Conservation (phyloP, 2,888 invertebrate species). For the Fragum whitleyi region DNA sequence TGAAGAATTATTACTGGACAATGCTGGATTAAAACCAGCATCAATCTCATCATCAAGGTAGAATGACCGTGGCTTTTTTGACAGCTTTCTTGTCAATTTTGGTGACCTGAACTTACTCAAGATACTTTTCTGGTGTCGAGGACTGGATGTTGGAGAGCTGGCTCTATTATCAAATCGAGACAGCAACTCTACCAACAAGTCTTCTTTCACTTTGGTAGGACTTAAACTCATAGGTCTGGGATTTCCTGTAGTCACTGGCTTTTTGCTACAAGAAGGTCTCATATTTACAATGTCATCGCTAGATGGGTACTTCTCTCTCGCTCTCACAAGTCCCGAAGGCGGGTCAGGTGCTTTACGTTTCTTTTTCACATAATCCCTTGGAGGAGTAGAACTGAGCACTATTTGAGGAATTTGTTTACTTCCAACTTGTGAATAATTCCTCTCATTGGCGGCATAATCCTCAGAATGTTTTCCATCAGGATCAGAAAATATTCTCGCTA, state of each 20-base stretch:
- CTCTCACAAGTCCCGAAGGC: slow-evolving; percentile 24
- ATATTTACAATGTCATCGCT: slow-evolving; percentile 59
- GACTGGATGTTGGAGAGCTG: slow-evolving; percentile 41
- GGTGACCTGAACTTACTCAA: slow-evolving; percentile 60
- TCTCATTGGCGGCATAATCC: background rate
- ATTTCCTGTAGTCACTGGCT: slow-evolving; percentile 1
- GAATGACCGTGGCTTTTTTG: slow-evolving; percentile 23
- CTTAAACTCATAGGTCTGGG: slow-evolving; percentile 49
- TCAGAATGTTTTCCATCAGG: background rate
- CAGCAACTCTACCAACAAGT: slow-evolving; percentile 53
- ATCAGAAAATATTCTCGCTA: slow-evolving; percentile 49
- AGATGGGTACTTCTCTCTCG: slow-evolving; percentile 58
- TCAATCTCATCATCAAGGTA: slow-evolving; percentile 48
- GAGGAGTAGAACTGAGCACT: slow-evolving; percentile 28
- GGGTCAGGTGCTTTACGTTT: slow-evolving; percentile 61
- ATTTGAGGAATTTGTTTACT: background rate
- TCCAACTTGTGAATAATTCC: background rate
- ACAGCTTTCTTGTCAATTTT: slow-evolving; percentile 33
- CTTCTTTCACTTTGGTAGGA: slow-evolving; percentile 33
- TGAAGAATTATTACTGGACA: slow-evolving; percentile 46
- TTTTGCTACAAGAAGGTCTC: slow-evolving; percentile 18
- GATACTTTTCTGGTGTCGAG: slow-evolving; percentile 38
- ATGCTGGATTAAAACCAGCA: slow-evolving; percentile 56
- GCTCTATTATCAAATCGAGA: slow-evolving; percentile 41
- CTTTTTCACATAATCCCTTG: slow-evolving; percentile 35